phyloP scores from a whole-genome alignment of 2,888 invertebrate species.

The Enchytraeus crypticus region DNA sequence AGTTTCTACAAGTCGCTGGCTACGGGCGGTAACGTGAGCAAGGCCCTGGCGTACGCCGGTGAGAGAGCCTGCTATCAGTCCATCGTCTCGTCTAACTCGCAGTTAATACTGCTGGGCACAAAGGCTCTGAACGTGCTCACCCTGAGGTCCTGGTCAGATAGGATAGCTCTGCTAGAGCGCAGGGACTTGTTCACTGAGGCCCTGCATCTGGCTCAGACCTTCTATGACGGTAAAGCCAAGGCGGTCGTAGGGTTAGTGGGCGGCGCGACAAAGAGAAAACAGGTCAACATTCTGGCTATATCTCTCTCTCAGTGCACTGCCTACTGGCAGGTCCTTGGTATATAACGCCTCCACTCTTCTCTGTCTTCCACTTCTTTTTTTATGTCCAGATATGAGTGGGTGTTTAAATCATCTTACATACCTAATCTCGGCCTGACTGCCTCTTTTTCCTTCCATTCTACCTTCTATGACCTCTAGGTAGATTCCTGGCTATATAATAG shows the following conservation, averaged over 20 bases:
- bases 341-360: no score
- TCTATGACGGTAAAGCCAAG: constrained; percentile 59
- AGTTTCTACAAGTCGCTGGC: constrained; percentile 64
- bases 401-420: no score
- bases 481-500: no score
- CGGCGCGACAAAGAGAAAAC: constrained; percentile 31
- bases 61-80: constrained; percentile 68
- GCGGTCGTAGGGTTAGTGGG: constrained; percentile 52
- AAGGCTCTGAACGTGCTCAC: constrained; percentile 56
- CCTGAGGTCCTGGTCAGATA: constrained; percentile 51
- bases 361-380: no score
- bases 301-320: no score
- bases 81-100: constrained; percentile 60
- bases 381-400: no score
- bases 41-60: constrained; percentile 59
- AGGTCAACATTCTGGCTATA: no score
- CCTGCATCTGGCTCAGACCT: constrained; percentile 56
- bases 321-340: no score
- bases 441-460: no score
- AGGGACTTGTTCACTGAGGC: constrained; percentile 56
- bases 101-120: constrained; percentile 63
- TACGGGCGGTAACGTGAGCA: constrained; percentile 84
- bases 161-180: constrained; percentile 51
- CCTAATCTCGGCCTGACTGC: no score
- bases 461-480: no score